Percentiles rank a stretch among this genome's conserved stretches.
phyloP scores from a whole-genome alignment of 2,888 invertebrate species.

The Trichogramma evanescens region DNA sequence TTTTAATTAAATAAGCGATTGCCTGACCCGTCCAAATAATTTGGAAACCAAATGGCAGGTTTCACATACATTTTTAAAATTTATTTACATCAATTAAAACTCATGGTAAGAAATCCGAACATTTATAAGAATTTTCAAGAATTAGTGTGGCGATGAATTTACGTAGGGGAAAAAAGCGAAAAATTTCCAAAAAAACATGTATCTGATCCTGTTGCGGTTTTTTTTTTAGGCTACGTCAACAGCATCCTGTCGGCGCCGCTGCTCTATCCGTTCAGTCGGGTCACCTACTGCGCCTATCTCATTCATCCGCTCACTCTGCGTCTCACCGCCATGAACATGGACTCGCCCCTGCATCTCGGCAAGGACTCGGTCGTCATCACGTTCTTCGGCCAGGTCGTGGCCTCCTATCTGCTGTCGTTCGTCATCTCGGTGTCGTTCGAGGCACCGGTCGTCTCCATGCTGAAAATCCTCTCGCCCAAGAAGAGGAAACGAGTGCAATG shows the following conservation, averaged over 20 bases:
- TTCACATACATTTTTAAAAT: no score
- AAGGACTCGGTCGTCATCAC: slow-evolving; percentile 71
- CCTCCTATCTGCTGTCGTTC: slow-evolving; percentile 72
- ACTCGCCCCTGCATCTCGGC: slow-evolving; percentile 74
- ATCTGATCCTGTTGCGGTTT: background rate
- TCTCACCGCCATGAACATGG: slow-evolving; percentile 71
- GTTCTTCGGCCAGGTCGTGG: slow-evolving; percentile 74
- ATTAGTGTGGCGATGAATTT: no score
- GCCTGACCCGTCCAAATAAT: no score
- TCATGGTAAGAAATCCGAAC: no score
- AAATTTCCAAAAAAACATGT: no score
- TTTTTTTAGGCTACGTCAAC: slow-evolving; percentile 54
- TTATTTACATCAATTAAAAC: no score
- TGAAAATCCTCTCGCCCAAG: slow-evolving; percentile 56
- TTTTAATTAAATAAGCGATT: no score
- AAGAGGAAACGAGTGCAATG: slow-evolving; percentile 41
- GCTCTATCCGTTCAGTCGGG: slow-evolving; percentile 76
- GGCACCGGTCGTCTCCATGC: slow-evolving; percentile 77
- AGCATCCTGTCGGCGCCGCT: slow-evolving; percentile 67
- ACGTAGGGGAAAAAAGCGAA: no score
- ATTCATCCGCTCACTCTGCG: slow-evolving; percentile 78
- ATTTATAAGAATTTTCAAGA: no score
- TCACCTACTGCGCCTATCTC: slow-evolving; percentile 81
- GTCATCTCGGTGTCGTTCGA: slow-evolving; percentile 75
- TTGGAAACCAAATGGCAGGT: no score